A percentile compares a stretch with the other conserved stretches of the same genome.
phyloP scores from a whole-genome alignment of 2,888 invertebrate species.

The Hypercompe scribonia region DNA sequence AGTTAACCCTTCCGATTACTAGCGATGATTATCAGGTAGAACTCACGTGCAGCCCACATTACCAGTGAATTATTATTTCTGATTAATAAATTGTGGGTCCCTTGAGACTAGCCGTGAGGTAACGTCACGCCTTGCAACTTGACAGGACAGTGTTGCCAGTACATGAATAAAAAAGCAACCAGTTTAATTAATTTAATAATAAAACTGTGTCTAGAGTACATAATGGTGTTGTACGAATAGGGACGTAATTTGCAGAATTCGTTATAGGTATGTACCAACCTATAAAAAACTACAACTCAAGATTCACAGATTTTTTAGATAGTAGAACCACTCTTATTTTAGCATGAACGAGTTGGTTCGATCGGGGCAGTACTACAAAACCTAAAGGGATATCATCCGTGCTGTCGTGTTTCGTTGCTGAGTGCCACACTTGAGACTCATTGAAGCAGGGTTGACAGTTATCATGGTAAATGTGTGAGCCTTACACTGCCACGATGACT shows the following conservation, averaged over 20 bases:
- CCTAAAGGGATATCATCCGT: no score
- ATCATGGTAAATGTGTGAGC: no score
- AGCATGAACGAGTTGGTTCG: no score
- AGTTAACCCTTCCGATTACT: conserved; percentile 64
- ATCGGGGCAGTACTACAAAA: no score
- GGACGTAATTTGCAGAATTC: no score
- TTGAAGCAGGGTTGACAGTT: no score
- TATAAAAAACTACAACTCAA: background rate
- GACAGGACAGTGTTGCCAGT: conserved; percentile 33
- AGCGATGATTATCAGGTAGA: conserved; percentile 66
- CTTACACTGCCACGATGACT: no score
- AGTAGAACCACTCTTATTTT: no score
- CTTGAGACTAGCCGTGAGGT: conserved; percentile 65
- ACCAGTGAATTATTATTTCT: conserved; percentile 86
- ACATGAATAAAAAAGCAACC: background rate
- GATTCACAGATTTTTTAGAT: no score
- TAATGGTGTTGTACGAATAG: background rate
- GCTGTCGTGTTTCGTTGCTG: no score
- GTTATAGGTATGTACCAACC: background rate
- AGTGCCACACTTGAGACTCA: no score
- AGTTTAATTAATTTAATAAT: background rate
- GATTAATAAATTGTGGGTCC: conserved; percentile 85
- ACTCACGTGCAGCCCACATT: conserved; percentile 71
- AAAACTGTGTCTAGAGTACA: background rate
- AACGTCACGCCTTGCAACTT: conserved; percentile 63